A percentile compares a stretch with the other conserved stretches of the same genome.
These are phyloP conservation scores for Diabrotica undecimpunctata DNA, from an alignment of 1,140 invertebrate species.

Conservation along the genomic window DNA sequence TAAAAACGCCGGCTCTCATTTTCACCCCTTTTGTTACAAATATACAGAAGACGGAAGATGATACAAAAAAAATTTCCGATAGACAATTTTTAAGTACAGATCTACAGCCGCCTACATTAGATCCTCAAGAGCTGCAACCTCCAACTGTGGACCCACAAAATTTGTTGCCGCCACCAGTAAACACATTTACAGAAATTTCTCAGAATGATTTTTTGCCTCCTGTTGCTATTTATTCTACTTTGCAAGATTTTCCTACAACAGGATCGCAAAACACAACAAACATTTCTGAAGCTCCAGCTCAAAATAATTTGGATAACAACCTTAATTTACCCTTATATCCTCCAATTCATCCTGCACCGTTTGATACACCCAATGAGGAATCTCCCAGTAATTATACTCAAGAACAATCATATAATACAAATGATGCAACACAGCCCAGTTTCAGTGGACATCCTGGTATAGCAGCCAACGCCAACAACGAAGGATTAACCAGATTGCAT, in stretches of 20 bases:
- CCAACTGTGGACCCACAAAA: neutral
- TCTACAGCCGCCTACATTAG: slow-evolving; percentile 6
- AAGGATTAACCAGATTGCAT: slow-evolving; percentile 13
- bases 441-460: no score
- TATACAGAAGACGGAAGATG: neutral
- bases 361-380: no score
- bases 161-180: neutral
- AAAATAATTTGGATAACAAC: neutral
- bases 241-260: neutral
- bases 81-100: slow-evolving; percentile 6
- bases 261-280: no score
- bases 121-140: neutral
- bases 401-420: neutral
- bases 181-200: neutral
- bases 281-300: no score
- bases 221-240: neutral
- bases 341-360: neutral
- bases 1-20: slow-evolving; percentile 1
- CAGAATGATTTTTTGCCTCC: neutral
- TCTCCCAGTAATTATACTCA: neutral
- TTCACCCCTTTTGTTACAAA: neutral
- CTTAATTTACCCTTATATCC: neutral
- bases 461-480: neutral
- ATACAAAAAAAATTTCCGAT: neutral
- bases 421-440: neutral